Conservation (phyloP, 2,888 invertebrate genomes). For the Hirtodrosophila trivittata region DNA sequence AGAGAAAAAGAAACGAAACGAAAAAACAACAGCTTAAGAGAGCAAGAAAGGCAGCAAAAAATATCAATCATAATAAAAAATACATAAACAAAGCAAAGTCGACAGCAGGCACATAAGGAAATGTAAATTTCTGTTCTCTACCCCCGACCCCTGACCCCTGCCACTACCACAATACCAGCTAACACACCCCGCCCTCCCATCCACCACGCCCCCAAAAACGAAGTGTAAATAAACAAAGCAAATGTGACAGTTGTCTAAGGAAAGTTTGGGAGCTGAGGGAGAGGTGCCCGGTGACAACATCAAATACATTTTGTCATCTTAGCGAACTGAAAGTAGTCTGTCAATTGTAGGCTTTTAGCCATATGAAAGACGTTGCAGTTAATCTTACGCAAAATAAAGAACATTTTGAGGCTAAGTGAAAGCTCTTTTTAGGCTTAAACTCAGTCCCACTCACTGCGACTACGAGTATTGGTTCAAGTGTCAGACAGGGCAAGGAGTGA, state of each 20-base stretch:
- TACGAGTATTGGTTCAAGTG: too few species aligned
- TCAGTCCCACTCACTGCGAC: slow-evolving; percentile 1
- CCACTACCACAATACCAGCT: too few species aligned
- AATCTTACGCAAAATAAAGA: slow-evolving; percentile 14
- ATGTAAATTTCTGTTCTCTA: slow-evolving; percentile 58
- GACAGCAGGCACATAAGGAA: slow-evolving; percentile 59
- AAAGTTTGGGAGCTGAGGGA: slow-evolving; percentile 22
- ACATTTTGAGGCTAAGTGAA: slow-evolving; percentile 12
- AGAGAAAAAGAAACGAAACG: not conserved
- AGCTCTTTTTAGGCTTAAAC: slow-evolving; percentile 2
- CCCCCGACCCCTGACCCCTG: slow-evolving; percentile 1
- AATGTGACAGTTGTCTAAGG: slow-evolving; percentile 60
- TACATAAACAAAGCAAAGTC: slow-evolving; percentile 67
- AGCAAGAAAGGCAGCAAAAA: slow-evolving; percentile 23
- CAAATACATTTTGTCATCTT: slow-evolving; percentile 60
- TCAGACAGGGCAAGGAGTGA: too few species aligned
- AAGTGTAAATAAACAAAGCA: slow-evolving; percentile 50
- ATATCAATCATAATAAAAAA: slow-evolving; percentile 72
- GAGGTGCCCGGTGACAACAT: slow-evolving; percentile 44
- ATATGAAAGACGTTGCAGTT: slow-evolving; percentile 30
- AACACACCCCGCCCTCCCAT: too few species aligned
- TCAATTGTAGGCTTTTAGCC: slow-evolving; percentile 54
- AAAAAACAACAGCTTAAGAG: slow-evolving; percentile 13
- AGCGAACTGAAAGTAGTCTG: slow-evolving; percentile 46
- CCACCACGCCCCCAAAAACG: too few species aligned